A percentile compares a stretch with the other conserved stretches of the same genome.
phyloP scores from a whole-genome alignment of 2,113 vertebrate species.

The Rhegmatorhina hoffmannsi region DNA sequence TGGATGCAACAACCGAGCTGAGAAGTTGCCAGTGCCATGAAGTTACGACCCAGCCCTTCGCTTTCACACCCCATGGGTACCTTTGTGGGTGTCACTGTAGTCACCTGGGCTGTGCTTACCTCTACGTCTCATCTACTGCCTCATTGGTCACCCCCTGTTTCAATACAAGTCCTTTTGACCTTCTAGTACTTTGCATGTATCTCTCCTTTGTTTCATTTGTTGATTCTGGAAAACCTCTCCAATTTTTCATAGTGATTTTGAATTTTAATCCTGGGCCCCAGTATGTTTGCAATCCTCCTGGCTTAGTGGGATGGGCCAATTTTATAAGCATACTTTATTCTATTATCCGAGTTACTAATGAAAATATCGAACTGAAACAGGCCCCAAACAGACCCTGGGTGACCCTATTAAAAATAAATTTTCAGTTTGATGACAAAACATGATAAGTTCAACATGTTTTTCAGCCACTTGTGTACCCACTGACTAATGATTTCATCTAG shows the following conservation, averaged over 20 bases:
- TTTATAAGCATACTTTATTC: slow-evolving; percentile 38
- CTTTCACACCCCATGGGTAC: background rate
- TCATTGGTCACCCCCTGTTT: background rate
- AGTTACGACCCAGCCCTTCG: background rate
- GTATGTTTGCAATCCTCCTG: slow-evolving; percentile 34
- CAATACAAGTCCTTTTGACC: background rate
- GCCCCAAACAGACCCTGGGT: background rate
- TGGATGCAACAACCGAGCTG: background rate
- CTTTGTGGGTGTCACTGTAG: background rate
- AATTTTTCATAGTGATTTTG: slow-evolving; percentile 24
- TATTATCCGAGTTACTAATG: slow-evolving; percentile 11
- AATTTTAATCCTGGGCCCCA: slow-evolving; percentile 48
- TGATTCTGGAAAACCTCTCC: slow-evolving; percentile 38
- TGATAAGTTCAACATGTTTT: slow-evolving; percentile 2
- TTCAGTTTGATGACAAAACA: background rate
- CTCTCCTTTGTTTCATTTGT: slow-evolving; percentile 38
- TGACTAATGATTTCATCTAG: background rate
- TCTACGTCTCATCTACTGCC: background rate
- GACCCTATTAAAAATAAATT: slow-evolving; percentile 27
- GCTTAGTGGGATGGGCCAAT: background rate
- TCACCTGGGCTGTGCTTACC: background rate
- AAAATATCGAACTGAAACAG: slow-evolving; percentile 53
- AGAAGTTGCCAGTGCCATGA: background rate
- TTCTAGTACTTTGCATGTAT: background rate
- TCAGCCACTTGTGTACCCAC: background rate